A percentile compares a stretch with the other conserved stretches of the same genome.
Conservation (phyloP, 2,888 invertebrate genomes). For the Byasa hedistus region DNA sequence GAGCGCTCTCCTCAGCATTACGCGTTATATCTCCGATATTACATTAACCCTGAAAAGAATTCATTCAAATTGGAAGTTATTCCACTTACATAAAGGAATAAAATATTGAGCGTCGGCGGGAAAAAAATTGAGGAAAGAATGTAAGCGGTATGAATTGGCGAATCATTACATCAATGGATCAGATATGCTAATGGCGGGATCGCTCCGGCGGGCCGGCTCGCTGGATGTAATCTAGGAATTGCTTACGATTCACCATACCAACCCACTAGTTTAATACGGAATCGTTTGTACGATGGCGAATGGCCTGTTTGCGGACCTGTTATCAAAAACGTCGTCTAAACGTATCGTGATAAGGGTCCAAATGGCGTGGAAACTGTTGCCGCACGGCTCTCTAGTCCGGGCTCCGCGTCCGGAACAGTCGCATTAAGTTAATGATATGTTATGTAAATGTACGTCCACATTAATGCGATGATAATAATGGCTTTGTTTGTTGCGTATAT, state of each 20-base stretch:
- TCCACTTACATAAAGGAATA: too few species aligned
- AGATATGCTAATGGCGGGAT: conserved; percentile 22
- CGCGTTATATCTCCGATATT: background rate
- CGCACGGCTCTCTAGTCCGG: conserved; percentile 35
- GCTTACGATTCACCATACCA: conserved; percentile 57
- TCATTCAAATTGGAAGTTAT: too few species aligned
- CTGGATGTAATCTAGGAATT: conserved; percentile 62
- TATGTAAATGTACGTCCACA: conserved; percentile 27
- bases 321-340: conserved; percentile 44
- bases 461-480: conserved; percentile 31
- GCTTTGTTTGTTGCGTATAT: conserved; percentile 10
- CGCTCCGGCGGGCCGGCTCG: conserved; percentile 35
- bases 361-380: conserved; percentile 34
- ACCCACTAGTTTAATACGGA: conserved; percentile 46
- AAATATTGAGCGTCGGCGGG: too few species aligned
- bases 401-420: conserved; percentile 19
- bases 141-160: conserved; percentile 7
- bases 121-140: conserved; percentile 2
- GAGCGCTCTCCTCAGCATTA: too few species aligned
- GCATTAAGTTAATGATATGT: conserved; percentile 38
- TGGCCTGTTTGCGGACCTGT: conserved; percentile 36
- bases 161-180: conserved; percentile 20
- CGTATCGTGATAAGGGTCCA: conserved; percentile 36
- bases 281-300: conserved; percentile 35
- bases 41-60: too few species aligned